Conservation (phyloP, 2,888 invertebrate species). For the Bedellia somnulentella region DNA sequence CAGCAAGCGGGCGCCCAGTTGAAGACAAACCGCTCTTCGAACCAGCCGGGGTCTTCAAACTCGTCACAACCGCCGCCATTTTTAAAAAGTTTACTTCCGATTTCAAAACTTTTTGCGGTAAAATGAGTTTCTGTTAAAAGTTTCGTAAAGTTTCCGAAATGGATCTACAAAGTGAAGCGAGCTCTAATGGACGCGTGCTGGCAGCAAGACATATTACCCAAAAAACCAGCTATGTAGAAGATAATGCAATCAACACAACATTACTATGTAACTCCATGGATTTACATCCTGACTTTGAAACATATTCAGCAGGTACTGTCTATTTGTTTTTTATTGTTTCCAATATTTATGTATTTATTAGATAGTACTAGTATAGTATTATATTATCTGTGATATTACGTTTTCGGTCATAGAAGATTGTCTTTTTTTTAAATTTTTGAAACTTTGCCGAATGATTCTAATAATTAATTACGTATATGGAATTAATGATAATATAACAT, state of each 20-base stretch:
- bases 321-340: background rate
- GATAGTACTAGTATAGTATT: background rate
- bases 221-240: conserved; percentile 17
- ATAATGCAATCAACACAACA: conserved; percentile 36
- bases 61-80: background rate
- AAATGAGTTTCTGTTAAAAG: background rate
- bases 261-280: conserved; percentile 36
- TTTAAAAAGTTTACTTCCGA: background rate
- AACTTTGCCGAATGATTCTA: no score
- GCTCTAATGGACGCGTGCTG: conserved; percentile 20
- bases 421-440: no score
- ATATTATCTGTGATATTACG: no score
- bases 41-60: no score
- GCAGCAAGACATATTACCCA: conserved; percentile 34
- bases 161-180: conserved; percentile 33
- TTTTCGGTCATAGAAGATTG: no score
- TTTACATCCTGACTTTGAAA: conserved; percentile 33
- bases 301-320: conserved; percentile 39
- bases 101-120: background rate
- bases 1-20: no score
- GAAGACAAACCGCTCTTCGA: no score
- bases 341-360: background rate
- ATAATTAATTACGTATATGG: no score
- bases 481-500: no score
- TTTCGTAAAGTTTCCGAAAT: conserved; percentile 15